These are phyloP conservation scores for Lutraria rhynchaena DNA, from an alignment of 1,140 invertebrate species.

Conservation along the genomic window DNA sequence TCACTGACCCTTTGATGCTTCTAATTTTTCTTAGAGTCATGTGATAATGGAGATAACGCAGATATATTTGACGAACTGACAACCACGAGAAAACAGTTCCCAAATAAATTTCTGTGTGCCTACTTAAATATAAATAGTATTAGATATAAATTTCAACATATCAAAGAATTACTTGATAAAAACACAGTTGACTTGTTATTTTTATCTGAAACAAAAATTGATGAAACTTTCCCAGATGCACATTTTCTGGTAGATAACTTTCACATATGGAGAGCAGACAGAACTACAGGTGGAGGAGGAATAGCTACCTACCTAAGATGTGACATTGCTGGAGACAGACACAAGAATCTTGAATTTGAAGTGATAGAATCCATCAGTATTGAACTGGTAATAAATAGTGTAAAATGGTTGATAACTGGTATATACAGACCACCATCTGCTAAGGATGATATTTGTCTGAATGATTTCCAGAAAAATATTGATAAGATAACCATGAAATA, in stretches of 20 bases:
- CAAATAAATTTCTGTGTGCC: slow-evolving; percentile 9
- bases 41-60: background rate
- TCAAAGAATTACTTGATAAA: background rate
- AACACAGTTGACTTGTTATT: slow-evolving; percentile 50
- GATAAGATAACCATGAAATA: background rate
- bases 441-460: no score
- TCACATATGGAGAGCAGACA: slow-evolving; percentile 24
- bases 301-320: background rate
- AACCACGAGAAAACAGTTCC: background rate
- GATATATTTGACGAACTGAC: background rate
- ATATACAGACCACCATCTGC: no score
- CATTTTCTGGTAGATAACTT: slow-evolving; percentile 44
- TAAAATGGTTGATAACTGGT: slow-evolving; percentile 31
- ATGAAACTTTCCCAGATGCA: slow-evolving; percentile 45
- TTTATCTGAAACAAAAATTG: slow-evolving; percentile 49
- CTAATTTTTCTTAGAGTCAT: background rate
- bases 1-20: slow-evolving; percentile 1
- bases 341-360: background rate
- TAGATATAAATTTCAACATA: slow-evolving; percentile 17
- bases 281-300: slow-evolving; percentile 29
- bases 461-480: no score
- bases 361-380: background rate
- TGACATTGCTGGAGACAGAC: slow-evolving; percentile 19
- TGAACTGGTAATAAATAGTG: background rate
- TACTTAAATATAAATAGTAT: slow-evolving; percentile 36